These are phyloP conservation scores for Dufourea novaeangliae DNA, from an alignment of 1,140 invertebrate species.

Conservation along the genomic window DNA sequence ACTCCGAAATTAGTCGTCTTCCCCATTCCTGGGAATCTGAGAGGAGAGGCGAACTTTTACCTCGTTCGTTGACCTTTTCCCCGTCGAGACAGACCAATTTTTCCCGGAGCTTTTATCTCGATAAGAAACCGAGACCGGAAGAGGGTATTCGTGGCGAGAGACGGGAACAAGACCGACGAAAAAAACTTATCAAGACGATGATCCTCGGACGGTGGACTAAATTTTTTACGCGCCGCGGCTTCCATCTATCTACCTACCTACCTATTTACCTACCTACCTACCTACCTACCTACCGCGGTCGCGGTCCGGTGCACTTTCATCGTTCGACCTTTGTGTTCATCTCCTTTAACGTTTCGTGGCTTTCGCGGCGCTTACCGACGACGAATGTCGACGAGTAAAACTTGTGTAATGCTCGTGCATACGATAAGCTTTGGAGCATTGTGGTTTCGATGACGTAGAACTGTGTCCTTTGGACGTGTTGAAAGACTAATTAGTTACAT, in stretches of 20 bases:
- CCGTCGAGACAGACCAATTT: slow-evolving; percentile 17
- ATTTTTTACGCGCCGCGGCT: background rate
- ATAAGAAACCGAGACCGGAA: slow-evolving; percentile 2
- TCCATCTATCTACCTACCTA: background rate
- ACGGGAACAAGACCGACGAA: background rate
- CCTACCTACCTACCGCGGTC: too few species aligned
- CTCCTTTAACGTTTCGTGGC: background rate
- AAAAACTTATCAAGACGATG: background rate
- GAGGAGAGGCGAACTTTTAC: background rate
- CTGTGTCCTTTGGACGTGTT: background rate
- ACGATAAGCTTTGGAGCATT: background rate
- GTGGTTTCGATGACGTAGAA: background rate
- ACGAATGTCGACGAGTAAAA: background rate
- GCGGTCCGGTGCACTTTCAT: background rate
- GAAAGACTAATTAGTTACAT: background rate
- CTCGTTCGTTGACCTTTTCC: background rate
- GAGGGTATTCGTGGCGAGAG: background rate
- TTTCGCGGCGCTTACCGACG: background rate
- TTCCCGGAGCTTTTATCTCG: slow-evolving; percentile 19
- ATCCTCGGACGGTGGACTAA: background rate
- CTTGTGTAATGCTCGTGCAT: background rate
- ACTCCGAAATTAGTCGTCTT: slow-evolving; percentile 1
- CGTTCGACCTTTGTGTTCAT: background rate
- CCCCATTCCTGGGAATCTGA: background rate
- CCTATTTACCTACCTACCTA: too few species aligned